Conservation (phyloP, 2,113 vertebrate species). For the Cyphomyrus plagiostoma region DNA sequence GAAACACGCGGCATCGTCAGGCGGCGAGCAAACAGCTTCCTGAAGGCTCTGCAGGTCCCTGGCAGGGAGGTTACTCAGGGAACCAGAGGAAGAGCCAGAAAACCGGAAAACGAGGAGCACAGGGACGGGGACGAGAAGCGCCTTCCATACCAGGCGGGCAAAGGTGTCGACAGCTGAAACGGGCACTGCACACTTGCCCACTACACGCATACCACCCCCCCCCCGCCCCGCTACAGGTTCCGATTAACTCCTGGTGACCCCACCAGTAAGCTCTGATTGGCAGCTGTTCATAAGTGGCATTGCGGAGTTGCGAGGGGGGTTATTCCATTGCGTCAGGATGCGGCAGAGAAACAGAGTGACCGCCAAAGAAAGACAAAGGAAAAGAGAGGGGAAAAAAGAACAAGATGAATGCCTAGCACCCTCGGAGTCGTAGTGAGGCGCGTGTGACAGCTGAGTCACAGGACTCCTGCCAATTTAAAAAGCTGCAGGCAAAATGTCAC, state of each 20-base stretch:
- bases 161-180: background rate
- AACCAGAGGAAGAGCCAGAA: background rate
- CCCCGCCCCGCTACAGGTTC: background rate
- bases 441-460: slow-evolving; percentile 1
- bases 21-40: background rate
- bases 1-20: background rate
- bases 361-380: background rate
- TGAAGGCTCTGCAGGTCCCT: background rate
- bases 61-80: background rate
- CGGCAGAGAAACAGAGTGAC: background rate
- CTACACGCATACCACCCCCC: no score
- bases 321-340: background rate
- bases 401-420: background rate
- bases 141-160: background rate
- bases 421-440: background rate
- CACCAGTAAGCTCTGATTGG: slow-evolving; percentile 29
- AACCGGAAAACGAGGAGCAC: background rate
- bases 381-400: no score
- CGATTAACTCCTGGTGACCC: slow-evolving; percentile 22
- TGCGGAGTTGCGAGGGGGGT: background rate
- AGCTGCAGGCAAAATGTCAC: slow-evolving; percentile 22
- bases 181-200: background rate
- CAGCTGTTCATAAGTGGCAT: background rate
- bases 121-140: background rate
- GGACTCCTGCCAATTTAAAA: slow-evolving; percentile 8